phyloP scores from a whole-genome alignment of 2,797 vertebrate genomes.

The Lepus townsendii region DNA sequence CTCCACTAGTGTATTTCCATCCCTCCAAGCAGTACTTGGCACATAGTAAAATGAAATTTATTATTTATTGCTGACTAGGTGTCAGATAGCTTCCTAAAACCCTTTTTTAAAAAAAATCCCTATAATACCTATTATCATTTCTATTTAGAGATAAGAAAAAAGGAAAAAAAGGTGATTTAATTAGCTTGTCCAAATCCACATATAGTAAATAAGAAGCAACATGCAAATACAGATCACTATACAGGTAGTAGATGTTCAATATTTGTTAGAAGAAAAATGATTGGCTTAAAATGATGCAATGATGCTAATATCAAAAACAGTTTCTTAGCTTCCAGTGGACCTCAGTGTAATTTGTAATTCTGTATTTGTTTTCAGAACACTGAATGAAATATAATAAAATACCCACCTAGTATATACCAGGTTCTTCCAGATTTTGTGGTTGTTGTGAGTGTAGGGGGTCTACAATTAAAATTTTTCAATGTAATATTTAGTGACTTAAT shows the following conservation, averaged over 20 bases:
- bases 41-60: neutral
- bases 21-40: neutral
- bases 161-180: neutral
- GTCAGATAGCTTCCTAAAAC: neutral
- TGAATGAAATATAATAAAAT: constrained; percentile 17
- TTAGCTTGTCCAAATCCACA: neutral
- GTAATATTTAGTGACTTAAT: neutral
- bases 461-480: neutral
- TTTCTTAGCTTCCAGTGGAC: neutral
- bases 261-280: neutral
- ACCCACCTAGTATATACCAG: neutral
- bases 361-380: constrained; percentile 20
- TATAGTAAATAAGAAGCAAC: neutral
- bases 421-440: neutral
- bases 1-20: neutral
- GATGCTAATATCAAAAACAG: neutral
- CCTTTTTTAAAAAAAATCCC: neutral
- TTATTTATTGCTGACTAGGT: neutral
- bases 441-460: neutral
- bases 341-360: neutral
- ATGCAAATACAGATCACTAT: neutral
- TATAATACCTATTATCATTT: neutral
- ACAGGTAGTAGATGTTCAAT: neutral
- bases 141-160: neutral
- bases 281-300: neutral